Percentiles rank a stretch among this genome's conserved stretches.
phyloP scores from a whole-genome alignment of 2,113 vertebrate genomes.

The Zosterops borbonicus region DNA sequence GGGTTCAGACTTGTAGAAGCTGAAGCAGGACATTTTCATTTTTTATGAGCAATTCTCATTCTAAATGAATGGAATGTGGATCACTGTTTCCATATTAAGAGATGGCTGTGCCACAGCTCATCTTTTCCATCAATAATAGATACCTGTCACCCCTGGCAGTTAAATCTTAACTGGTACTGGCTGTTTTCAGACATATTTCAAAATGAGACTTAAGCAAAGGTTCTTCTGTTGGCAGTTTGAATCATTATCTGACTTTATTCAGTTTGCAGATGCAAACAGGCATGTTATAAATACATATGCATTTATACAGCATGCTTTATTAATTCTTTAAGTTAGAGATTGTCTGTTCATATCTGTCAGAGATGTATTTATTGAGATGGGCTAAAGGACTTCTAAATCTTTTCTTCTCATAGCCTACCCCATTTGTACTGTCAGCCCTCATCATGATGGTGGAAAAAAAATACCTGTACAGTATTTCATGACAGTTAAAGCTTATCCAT shows the following conservation, averaged over 20 bases:
- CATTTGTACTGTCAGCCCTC: not conserved
- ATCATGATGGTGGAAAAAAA: not conserved
- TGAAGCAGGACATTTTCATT: not conserved
- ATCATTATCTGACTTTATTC: not conserved
- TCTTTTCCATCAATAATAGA: constrained; percentile 19
- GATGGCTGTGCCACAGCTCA: not conserved
- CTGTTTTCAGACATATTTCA: not conserved
- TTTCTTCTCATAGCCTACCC: not conserved
- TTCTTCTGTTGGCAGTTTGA: not conserved
- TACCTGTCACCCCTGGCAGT: not conserved
- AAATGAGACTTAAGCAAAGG: not conserved
- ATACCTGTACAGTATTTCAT: not conserved
- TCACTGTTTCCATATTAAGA: constrained; percentile 1
- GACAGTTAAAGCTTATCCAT: not conserved
- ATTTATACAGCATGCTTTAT: not conserved
- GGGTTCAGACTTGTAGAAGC: not conserved
- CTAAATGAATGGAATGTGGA: not conserved
- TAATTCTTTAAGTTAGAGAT: not conserved
- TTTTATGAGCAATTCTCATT: constrained; percentile 3
- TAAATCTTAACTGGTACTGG: not conserved
- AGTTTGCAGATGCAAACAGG: not conserved
- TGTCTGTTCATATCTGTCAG: not conserved
- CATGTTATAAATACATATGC: not conserved
- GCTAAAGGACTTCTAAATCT: not conserved
- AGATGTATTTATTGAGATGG: not conserved